phyloP scores from a whole-genome alignment of 2,888 invertebrate species.

The Eubasilissa splendida region DNA sequence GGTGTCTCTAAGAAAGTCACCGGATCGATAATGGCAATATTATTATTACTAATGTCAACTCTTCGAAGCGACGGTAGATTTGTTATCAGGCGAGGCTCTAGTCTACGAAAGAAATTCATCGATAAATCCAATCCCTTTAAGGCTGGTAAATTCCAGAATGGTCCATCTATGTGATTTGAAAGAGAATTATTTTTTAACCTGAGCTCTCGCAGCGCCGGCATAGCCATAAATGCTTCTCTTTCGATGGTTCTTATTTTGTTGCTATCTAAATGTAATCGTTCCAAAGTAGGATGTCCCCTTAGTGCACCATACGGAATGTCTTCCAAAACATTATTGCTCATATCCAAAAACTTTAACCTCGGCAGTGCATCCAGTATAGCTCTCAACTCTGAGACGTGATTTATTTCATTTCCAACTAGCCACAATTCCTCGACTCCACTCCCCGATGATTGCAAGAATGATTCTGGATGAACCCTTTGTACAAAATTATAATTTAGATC shows the following conservation, averaged over 20 bases:
- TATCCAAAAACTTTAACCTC: constrained; percentile 82
- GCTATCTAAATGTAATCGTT: constrained; percentile 85
- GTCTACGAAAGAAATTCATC: constrained; percentile 79
- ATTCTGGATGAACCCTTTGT: constrained; percentile 85
- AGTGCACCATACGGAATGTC: constrained; percentile 85
- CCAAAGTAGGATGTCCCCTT: constrained; percentile 85
- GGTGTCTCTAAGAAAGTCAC: constrained; percentile 82
- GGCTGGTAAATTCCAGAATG: constrained; percentile 88
- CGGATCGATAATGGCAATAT: constrained; percentile 79
- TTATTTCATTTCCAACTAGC: constrained; percentile 83
- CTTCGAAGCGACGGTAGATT: constrained; percentile 84
- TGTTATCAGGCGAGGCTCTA: constrained; percentile 81
- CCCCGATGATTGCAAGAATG: constrained; percentile 82
- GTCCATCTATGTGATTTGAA: constrained; percentile 79
- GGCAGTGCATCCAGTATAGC: constrained; percentile 85
- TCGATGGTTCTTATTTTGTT: constrained; percentile 84
- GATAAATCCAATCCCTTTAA: constrained; percentile 89
- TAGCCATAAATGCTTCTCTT: constrained; percentile 85
- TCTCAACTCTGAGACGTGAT: constrained; percentile 81
- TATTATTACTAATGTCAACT: constrained; percentile 84
- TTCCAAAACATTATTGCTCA: constrained; percentile 83
- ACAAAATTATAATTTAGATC: constrained; percentile 86
- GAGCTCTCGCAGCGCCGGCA: constrained; percentile 88
- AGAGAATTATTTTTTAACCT: constrained; percentile 88
- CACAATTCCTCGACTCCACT: constrained; percentile 85